phyloP scores from a whole-genome alignment of 2,113 vertebrate species.

The Odocoileus hemionus region DNA sequence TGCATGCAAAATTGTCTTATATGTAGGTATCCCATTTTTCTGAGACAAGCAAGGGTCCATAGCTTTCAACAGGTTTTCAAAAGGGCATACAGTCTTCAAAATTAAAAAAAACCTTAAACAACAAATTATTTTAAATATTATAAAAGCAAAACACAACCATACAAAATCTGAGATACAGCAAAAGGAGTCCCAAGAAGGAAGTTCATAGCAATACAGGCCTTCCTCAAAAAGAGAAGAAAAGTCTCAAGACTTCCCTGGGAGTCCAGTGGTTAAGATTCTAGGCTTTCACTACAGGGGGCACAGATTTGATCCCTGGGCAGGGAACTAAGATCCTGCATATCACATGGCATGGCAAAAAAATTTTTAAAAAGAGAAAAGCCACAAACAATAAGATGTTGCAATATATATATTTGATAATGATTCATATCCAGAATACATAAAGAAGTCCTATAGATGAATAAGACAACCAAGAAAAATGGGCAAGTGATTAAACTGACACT shows the following conservation, averaged over 20 bases:
- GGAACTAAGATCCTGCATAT: not conserved
- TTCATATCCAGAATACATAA: not conserved
- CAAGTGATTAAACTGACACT: not conserved
- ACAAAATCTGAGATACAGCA: not conserved
- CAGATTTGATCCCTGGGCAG: not conserved
- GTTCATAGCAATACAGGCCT: not conserved
- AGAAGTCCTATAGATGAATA: not conserved
- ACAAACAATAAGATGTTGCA: not conserved
- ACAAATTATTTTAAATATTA: not conserved
- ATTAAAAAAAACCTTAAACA: not conserved
- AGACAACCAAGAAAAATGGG: not conserved
- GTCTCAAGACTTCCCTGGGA: not conserved
- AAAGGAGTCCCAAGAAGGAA: not conserved
- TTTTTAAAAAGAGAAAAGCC: not conserved
- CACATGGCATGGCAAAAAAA: not conserved
- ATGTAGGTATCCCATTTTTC: not conserved
- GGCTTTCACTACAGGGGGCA: not conserved
- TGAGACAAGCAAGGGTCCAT: not conserved
- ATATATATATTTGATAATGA: not conserved
- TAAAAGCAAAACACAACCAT: not conserved
- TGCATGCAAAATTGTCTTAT: not conserved
- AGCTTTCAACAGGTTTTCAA: conserved; percentile 11
- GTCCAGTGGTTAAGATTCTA: not conserved
- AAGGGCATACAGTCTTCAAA: not conserved
- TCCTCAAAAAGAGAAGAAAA: not conserved